These are phyloP conservation scores for Schizopygopsis malacanthus DNA, from an alignment of 2,797 vertebrate species.

Conservation along the genomic window DNA sequence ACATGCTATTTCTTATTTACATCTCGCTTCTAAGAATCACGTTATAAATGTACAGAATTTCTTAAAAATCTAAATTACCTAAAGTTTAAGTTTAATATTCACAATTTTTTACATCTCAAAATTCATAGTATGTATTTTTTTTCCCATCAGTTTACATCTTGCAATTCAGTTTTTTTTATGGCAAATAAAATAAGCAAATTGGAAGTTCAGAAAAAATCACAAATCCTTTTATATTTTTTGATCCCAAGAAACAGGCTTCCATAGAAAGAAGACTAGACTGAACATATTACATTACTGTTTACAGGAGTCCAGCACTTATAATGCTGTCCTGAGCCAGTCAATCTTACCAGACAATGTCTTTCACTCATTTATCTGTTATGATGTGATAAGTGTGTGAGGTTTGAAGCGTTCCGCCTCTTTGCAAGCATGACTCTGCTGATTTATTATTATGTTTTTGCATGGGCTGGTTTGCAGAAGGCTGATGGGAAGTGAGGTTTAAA, in stretches of 20 bases:
- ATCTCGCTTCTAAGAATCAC: no score
- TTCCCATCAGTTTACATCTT: neutral
- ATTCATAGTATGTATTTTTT: neutral
- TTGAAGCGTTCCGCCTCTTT: constrained; percentile 42
- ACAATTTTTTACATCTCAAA: neutral
- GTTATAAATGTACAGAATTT: no score
- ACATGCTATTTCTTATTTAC: no score
- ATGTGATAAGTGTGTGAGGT: constrained; percentile 66
- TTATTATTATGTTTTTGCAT: constrained; percentile 61
- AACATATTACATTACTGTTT: neutral
- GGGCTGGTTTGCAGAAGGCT: constrained; percentile 43
- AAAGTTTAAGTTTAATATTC: no score
- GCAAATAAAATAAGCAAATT: no score
- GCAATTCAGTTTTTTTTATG: no score
- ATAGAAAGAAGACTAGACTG: neutral
- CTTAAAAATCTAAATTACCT: no score
- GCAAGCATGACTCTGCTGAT: constrained; percentile 30
- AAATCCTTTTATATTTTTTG: neutral
- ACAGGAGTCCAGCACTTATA: neutral
- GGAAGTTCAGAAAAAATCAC: no score
- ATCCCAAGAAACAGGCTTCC: neutral
- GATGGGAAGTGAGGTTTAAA: constrained; percentile 9
- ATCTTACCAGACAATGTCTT: neutral
- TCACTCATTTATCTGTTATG: constrained; percentile 17
- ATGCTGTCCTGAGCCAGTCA: neutral